Conservation (phyloP, 92 coral and sea anemone species). For the Siderastrea radians region DNA sequence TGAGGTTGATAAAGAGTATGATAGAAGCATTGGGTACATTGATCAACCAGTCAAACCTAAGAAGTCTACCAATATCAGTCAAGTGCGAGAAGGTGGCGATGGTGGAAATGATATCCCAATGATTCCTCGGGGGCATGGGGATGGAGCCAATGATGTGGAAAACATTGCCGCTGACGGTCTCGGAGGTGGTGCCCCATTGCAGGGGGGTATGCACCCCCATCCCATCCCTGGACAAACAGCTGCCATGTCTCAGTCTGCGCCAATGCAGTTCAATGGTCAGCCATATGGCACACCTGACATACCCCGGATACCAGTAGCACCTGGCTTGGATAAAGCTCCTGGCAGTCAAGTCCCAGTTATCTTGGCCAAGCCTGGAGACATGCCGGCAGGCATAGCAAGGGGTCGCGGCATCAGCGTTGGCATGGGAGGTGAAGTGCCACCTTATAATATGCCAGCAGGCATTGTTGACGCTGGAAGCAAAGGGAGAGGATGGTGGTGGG, state of each 20-base stretch:
- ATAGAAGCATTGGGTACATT: slow-evolving; percentile 88
- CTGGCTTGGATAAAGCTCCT: slow-evolving; percentile 44
- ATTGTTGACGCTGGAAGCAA: slow-evolving; percentile 47
- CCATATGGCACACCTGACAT: slow-evolving; percentile 17
- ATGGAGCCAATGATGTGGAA: slow-evolving; percentile 77
- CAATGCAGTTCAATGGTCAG: slow-evolving; percentile 47
- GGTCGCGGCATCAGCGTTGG: slow-evolving; percentile 75
- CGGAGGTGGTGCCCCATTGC: slow-evolving; percentile 36
- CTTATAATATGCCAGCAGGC: slow-evolving; percentile 24
- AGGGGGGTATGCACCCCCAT: slow-evolving; percentile 46
- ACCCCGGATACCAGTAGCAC: slow-evolving; percentile 14
- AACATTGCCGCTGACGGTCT: slow-evolving; percentile 59
- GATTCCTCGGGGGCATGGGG: slow-evolving; percentile 78
- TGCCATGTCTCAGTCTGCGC: slow-evolving; percentile 27
- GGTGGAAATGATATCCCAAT: slow-evolving; percentile 77
- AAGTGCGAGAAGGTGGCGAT: slow-evolving; percentile 84
- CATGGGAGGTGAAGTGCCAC: slow-evolving; percentile 41
- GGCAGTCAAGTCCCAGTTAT: slow-evolving; percentile 57
- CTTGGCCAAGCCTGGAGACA: slow-evolving; percentile 81
- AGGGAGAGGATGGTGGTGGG: slow-evolving; percentile 97
- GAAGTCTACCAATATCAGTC: slow-evolving; percentile 71
- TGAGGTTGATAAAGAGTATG: slow-evolving; percentile 94
- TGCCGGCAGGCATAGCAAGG: slow-evolving; percentile 79
- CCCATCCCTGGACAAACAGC: slow-evolving; percentile 16
- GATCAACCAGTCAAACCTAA: slow-evolving; percentile 58